Percentiles rank a stretch among this genome's conserved stretches.
Evolutionary conservation across 23 tunicate genomes (phyloP).

Genomic region (Phallusia fumigata): DNA sequence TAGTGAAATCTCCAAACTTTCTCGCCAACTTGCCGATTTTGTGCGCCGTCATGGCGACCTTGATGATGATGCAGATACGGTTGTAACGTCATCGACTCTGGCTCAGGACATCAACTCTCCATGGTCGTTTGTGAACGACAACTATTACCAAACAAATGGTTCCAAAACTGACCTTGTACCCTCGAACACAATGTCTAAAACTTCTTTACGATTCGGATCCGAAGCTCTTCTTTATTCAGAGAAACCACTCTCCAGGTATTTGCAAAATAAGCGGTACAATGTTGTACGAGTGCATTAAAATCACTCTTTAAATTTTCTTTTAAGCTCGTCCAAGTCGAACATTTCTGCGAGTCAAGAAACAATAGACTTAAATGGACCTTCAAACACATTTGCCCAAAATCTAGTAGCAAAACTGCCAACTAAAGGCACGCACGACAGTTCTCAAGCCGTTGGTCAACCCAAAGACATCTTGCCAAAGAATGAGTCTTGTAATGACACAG

Average conservation of each 20-base stretch:
- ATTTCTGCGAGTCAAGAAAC: too few relatives aligned
- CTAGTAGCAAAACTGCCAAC: too few relatives aligned
- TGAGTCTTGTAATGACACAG: neutral
- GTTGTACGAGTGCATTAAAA: too few relatives aligned
- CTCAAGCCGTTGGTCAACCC: neutral
- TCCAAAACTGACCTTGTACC: neutral
- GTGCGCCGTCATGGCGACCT: constrained; percentile 12
- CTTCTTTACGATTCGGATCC: neutral
- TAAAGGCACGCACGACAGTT: too few relatives aligned
- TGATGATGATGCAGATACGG: constrained; percentile 18
- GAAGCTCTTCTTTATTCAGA: constrained; percentile 5
- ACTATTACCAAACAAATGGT: neutral
- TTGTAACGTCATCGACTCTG: neutral
- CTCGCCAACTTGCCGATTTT: constrained; percentile 13
- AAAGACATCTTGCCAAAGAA: neutral
- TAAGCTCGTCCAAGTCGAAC: too few relatives aligned
- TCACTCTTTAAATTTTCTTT: too few relatives aligned
- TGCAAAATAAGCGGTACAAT: too few relatives aligned
- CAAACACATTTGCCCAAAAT: too few relatives aligned
- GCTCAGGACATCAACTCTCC: neutral
- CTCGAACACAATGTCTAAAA: neutral
- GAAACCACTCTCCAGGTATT: neutral
- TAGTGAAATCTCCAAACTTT: neutral
- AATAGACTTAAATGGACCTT: too few relatives aligned
- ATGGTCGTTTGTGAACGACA: neutral